Evolutionary conservation across 2,797 vertebrate genomes (phyloP).

Genomic region (Acanthiza pusilla): DNA sequence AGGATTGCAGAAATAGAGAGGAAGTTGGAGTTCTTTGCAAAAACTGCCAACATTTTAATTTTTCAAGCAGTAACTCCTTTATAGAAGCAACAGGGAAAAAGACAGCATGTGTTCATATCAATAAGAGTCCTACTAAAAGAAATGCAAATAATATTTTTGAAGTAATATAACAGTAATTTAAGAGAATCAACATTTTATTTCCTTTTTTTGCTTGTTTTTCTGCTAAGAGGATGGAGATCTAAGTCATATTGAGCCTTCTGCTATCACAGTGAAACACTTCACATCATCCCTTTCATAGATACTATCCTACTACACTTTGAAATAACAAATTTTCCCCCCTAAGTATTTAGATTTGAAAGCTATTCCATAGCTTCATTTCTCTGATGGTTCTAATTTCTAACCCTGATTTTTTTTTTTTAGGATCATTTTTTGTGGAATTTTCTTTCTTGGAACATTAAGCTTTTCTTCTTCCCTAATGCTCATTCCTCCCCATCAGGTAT

Average conservation of each 20-base stretch:
- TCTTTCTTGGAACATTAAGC: background rate
- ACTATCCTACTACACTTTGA: background rate
- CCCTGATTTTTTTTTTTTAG: background rate
- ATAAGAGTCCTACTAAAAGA: background rate
- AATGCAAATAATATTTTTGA: background rate
- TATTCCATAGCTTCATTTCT: background rate
- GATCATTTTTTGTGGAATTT: background rate
- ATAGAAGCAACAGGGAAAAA: background rate
- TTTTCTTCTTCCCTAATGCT: background rate
- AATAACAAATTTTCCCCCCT: rapidly evolving
- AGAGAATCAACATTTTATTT: background rate
- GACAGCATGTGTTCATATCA: background rate
- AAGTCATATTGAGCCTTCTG: background rate
- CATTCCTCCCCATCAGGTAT: background rate
- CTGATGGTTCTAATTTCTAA: background rate
- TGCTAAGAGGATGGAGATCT: background rate
- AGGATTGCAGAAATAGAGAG: background rate
- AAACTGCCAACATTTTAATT: background rate
- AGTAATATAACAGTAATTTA: background rate
- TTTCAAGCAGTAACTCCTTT: background rate
- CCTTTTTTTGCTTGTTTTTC: background rate
- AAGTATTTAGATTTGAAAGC: background rate
- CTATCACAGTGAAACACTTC: background rate
- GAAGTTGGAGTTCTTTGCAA: background rate
- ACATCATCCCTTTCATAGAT: background rate